Percentiles rank a stretch among this genome's conserved stretches.
These are phyloP conservation scores for Oscheius onirici DNA, from an alignment of 2,888 invertebrate genomes.

Conservation along the genomic window DNA sequence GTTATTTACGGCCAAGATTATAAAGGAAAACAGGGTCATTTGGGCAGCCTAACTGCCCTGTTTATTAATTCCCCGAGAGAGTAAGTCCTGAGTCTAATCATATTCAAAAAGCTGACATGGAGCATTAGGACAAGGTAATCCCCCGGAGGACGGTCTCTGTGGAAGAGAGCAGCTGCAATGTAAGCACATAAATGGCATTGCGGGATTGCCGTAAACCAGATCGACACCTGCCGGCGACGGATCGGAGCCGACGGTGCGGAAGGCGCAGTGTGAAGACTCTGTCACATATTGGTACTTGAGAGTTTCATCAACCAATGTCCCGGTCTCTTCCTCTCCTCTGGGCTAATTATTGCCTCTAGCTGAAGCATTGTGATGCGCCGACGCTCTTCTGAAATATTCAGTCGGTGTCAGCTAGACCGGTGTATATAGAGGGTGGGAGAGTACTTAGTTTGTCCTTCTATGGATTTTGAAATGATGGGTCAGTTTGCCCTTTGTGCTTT, in stretches of 20 bases:
- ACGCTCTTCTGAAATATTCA: conserved; percentile 31
- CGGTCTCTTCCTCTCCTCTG: not conserved
- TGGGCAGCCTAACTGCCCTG: not conserved
- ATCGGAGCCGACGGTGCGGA: conserved; percentile 31
- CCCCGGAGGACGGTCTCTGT: not conserved
- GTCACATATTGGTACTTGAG: conserved; percentile 25
- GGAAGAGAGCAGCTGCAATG: conserved; percentile 28
- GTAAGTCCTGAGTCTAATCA: not conserved
- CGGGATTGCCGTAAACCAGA: conserved; percentile 29
- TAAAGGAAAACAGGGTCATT: too few species aligned
- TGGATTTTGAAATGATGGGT: not conserved
- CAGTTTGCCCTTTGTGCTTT: too few species aligned
- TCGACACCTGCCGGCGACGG: conserved; percentile 30
- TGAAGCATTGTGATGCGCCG: conserved; percentile 30
- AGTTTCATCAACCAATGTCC: conserved; percentile 14
- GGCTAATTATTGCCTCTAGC: conserved; percentile 22
- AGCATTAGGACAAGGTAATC: conserved; percentile 6
- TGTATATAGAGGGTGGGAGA: conserved; percentile 14
- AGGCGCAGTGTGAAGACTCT: conserved; percentile 13
- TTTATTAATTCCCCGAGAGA: not conserved
- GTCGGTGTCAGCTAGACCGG: not conserved
- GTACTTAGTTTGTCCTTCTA: conserved; percentile 1
- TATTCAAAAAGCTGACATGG: not conserved
- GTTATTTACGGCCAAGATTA: too few species aligned
- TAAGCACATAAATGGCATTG: conserved; percentile 32